Conservation (phyloP, 2,797 vertebrate genomes). For the Odontamblyopus rebecca region DNA sequence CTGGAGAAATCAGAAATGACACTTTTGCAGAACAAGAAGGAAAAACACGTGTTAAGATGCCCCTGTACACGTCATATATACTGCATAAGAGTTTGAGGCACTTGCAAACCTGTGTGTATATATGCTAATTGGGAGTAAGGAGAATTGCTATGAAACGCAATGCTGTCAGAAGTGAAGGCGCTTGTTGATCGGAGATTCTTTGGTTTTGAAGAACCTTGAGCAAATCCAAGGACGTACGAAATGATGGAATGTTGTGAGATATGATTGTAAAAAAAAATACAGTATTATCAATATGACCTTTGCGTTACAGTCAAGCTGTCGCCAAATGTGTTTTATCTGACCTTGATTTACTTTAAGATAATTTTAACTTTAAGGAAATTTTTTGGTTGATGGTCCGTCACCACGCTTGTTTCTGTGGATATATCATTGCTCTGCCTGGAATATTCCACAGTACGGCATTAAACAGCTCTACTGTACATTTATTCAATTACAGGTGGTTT, state of each 20-base stretch:
- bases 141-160: slow-evolving; percentile 9
- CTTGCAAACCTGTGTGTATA: slow-evolving; percentile 16
- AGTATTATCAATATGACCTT: background rate
- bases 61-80: background rate
- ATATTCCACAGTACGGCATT: too few relatives aligned
- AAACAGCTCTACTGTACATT: too few relatives aligned
- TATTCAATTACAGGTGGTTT: too few relatives aligned
- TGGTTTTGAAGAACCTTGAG: background rate
- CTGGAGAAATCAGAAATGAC: slow-evolving; percentile 16
- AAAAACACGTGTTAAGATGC: background rate
- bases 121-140: slow-evolving; percentile 16
- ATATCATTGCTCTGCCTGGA: too few relatives aligned
- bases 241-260: background rate
- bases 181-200: background rate
- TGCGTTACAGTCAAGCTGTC: background rate
- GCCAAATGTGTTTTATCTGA: too few relatives aligned
- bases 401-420: too few relatives aligned
- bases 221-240: background rate
- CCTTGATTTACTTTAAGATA: background rate
- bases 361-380: too few relatives aligned
- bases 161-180: background rate
- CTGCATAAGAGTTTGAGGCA: slow-evolving; percentile 1
- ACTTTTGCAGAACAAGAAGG: background rate
- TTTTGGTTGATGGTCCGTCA: too few relatives aligned
- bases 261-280: background rate